Base-by-base conservation (phyloP, 2,113 vertebrate genomes). In the Xiphorhynchus elegans region DNA sequence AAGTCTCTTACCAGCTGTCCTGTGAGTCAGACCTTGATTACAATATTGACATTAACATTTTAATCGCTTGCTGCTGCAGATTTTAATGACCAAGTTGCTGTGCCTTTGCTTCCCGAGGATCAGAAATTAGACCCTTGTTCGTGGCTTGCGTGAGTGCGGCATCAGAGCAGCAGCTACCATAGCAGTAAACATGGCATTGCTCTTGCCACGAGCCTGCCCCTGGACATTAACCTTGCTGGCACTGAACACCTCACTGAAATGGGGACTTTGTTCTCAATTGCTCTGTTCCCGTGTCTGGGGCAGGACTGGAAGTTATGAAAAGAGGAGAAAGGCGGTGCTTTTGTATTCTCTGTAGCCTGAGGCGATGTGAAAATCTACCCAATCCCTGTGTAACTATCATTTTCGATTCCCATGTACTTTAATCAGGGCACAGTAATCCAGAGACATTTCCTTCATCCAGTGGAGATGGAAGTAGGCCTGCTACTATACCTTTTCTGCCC, bases 1-100 rank as follows among this genome's bases (percentile, higher is more conserved):
- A 55, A 81, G 93, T 96, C 92, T 94, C 93, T 68, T 44, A 79
- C 72, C 96, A 96, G 94, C 93, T 96, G 96, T 96, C 83, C 88
- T 91, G 52, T 82, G 96, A 95, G 94, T 96, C 96, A 97, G 94
- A 33, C 95, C 89, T 93, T 58, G 95, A 95, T 96, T 97, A 94
- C 93, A 93, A 96, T 93, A 97, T 94, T 90, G 96, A 94, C 93
- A 96, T 93, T 94, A 95, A 96, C 93, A 90, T 96, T 95, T 97
- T 95, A 96, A 97, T 96, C 76, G 62, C 79, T 83, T 9, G 42
- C 79, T 83, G 85, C 87, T 90, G 93, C 72, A 47, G 87, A 78
- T 95, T 95, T 91, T 90, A 93, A 90, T 90, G 93, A 80, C 92
- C 77, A 42, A 40, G 79, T 77, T 67, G 85, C 93, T 85, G 0